phyloP scores from a whole-genome alignment of 2,888 invertebrate species.

The Polydrusus tereticollis region DNA sequence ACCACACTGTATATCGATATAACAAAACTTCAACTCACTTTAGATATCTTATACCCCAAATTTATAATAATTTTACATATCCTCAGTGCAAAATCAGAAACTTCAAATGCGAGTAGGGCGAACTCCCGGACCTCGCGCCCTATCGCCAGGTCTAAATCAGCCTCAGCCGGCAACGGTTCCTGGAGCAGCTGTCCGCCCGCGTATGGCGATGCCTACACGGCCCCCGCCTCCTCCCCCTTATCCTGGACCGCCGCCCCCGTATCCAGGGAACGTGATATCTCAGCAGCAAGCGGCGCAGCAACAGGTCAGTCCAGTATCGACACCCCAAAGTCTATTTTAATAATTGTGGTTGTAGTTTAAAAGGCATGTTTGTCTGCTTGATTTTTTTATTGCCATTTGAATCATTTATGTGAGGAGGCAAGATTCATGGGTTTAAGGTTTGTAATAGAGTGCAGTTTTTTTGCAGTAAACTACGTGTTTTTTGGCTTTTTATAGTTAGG shows the following conservation, averaged over 20 bases:
- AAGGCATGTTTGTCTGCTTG: conserved; percentile 47
- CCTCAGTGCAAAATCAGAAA: conserved; percentile 65
- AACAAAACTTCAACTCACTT: too few species aligned
- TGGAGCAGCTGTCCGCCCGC: conserved; percentile 30
- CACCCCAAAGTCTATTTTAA: too few species aligned
- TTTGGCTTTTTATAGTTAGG: background rate
- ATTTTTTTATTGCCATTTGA: conserved; percentile 20
- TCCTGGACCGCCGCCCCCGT: conserved; percentile 79
- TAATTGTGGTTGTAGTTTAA: conserved; percentile 28
- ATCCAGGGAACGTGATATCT: conserved; percentile 70
- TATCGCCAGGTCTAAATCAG: conserved; percentile 51
- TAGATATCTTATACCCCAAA: too few species aligned
- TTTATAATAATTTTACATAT: background rate
- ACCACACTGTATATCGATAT: too few species aligned
- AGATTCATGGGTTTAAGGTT: background rate
- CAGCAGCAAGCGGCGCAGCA: conserved; percentile 55
- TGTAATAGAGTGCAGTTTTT: background rate
- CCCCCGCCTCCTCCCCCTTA: conserved; percentile 79
- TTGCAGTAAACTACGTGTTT: background rate
- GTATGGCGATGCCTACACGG: conserved; percentile 46
- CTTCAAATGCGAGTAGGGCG: conserved; percentile 64
- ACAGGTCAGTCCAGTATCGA: conserved; percentile 45
- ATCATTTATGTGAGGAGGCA: background rate
- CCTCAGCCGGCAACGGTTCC: conserved; percentile 42
- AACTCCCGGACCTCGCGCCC: conserved; percentile 55